Conservation (phyloP, 2,888 invertebrate genomes). For the Eupithecia inturbata region DNA sequence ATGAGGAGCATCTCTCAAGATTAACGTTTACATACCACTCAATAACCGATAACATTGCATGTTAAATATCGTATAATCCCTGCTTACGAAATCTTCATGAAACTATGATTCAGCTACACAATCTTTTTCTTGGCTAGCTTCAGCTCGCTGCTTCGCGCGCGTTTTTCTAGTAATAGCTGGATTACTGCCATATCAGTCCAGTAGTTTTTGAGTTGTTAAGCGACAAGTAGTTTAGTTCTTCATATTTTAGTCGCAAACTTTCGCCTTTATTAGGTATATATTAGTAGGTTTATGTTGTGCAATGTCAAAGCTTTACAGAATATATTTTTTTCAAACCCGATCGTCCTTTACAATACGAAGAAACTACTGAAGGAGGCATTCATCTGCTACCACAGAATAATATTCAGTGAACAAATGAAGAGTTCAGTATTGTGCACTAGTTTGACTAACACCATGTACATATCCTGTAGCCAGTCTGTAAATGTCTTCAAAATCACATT, state of each 20-base stretch:
- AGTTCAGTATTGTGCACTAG: no score
- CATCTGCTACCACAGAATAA: no score
- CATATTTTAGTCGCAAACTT: neutral
- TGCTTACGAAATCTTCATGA: constrained; percentile 15
- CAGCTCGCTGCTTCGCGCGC: neutral
- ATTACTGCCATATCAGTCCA: no score
- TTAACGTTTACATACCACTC: constrained; percentile 17
- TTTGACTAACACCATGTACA: no score
- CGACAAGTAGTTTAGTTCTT: no score
- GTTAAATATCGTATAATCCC: constrained; percentile 19
- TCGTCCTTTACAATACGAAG: neutral
- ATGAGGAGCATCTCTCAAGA: constrained; percentile 30
- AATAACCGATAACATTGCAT: constrained; percentile 27
- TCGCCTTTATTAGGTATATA: neutral
- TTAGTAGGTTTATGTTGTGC: neutral
- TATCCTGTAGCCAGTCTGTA: neutral
- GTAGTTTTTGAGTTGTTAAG: no score
- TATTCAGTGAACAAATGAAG: no score
- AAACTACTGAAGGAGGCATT: no score
- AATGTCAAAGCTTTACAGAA: neutral
- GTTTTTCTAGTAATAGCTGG: no score
- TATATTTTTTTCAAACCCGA: neutral
- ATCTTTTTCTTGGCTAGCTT: neutral
- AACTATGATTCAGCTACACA: neutral
- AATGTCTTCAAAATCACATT: neutral